Evolutionary conservation across 2,113 vertebrate species (phyloP), one percentile per base, ranked within the genome.

Genomic region (Genyomyrus donnyi): DNA sequence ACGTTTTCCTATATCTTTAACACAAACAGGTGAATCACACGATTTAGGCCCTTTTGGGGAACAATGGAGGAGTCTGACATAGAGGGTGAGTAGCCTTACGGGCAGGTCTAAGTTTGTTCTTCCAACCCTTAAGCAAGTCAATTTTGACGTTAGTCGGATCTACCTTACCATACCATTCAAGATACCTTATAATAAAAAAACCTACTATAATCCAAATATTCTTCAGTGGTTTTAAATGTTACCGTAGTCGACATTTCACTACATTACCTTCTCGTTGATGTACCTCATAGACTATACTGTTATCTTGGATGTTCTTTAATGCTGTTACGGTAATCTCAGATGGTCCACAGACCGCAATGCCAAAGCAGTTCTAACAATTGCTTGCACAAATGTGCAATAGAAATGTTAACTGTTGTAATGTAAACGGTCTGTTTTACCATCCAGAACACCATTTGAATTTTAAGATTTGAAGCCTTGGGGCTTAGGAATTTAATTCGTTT

Each of bases 51-150:
- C 83, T 85, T 46, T 48, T 85, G 19, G 42, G 49, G n/a, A 48
- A 19, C 17, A 53, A 87, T 87, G 85, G 50, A 87, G 50, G 85
- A 87, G 85, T 19, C 50, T n/a, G n/a, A 87, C n/a, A 87, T 87
- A 56, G 85, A 87, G 85, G 85, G 85, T 87, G 85, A 87, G 85
- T 87, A 31, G 31, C 31, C 6, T 35, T 46, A 45, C 46, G 0
- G 17, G 5, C 83, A 24, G 19, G 39, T 48, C 83, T 21, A 24
- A n/a, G 56, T 84, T 9, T 11, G 80, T 27, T 66, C 58, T n/a
- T 66, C n/a, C 8, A 11, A 27, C 58, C 9, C 9, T 66, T 27
- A 66, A 10, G n/a, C 24, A 62, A 66, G n/a, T 27, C 7, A 3
- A 1, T 66, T 66, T 11, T 66, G 62, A 27, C 9, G 62, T 11